Conservation (phyloP, 64 coral and sea anemone genomes). For the Stichodactyla helianthus region DNA sequence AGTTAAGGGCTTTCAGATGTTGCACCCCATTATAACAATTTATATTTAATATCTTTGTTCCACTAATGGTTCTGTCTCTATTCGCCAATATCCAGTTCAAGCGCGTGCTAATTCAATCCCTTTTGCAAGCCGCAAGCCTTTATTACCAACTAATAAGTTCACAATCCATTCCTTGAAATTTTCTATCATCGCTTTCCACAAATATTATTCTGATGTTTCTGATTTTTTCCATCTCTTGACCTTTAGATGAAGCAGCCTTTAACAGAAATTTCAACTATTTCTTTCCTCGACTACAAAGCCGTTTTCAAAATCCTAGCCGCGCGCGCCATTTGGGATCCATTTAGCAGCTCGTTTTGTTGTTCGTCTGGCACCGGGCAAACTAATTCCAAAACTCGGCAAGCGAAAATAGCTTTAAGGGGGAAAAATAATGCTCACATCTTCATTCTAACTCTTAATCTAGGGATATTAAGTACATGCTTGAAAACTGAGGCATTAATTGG, state of each 20-base stretch:
- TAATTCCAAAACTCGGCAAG: not conserved
- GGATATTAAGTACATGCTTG: too few relatives aligned
- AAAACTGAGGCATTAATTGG: too few relatives aligned
- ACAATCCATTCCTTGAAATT: not conserved
- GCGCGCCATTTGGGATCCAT: not conserved
- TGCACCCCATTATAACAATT: too few relatives aligned
- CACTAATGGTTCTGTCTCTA: too few relatives aligned
- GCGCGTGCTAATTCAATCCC: too few relatives aligned
- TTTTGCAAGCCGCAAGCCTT: not conserved
- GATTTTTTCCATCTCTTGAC: not conserved
- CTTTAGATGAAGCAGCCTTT: not conserved
- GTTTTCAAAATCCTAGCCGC: not conserved
- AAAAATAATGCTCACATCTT: too few relatives aligned
- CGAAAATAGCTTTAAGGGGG: too few relatives aligned
- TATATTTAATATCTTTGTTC: too few relatives aligned
- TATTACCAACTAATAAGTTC: not conserved
- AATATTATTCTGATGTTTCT: not conserved
- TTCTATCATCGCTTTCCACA: not conserved
- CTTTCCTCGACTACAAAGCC: not conserved
- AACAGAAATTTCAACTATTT: constrained; percentile 19
- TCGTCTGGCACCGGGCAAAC: not conserved
- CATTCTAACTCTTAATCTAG: too few relatives aligned
- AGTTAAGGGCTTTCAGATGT: too few relatives aligned
- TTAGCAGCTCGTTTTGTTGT: not conserved
- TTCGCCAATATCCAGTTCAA: too few relatives aligned